A percentile compares a stretch with the other conserved stretches of the same genome.
phyloP scores from a whole-genome alignment of 2,797 vertebrate genomes.

The Heteromormyrus szaboi region DNA sequence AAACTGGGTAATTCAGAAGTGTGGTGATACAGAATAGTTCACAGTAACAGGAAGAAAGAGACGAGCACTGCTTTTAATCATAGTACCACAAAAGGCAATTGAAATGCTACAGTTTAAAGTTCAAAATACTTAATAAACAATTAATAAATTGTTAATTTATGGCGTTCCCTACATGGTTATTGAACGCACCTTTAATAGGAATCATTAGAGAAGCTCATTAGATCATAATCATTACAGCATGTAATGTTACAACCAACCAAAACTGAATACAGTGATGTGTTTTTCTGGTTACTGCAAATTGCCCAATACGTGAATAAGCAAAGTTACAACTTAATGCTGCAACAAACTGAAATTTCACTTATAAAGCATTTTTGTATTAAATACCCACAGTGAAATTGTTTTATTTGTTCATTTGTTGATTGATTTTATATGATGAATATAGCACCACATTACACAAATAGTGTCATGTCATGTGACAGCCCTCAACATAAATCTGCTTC shows the following conservation, averaged over 20 bases:
- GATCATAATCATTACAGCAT: background rate
- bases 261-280: background rate
- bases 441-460: background rate
- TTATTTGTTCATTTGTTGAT: background rate
- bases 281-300: background rate
- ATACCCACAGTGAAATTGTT: background rate
- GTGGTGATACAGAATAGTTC: background rate
- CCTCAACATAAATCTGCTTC: background rate
- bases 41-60: background rate
- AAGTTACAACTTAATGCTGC: background rate
- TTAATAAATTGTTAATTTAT: background rate
- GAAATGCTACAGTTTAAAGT: background rate
- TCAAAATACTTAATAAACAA: background rate
- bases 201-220: conserved; percentile 14
- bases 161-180: background rate
- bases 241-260: background rate
- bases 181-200: background rate
- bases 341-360: background rate
- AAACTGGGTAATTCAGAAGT: background rate
- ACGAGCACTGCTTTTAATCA: background rate
- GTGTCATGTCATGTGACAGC: background rate
- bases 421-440: background rate
- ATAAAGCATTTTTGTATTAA: background rate
- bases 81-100: background rate
- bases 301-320: background rate